phyloP scores from a whole-genome alignment of 2,113 vertebrate species.

The Gopherus flavomarginatus region DNA sequence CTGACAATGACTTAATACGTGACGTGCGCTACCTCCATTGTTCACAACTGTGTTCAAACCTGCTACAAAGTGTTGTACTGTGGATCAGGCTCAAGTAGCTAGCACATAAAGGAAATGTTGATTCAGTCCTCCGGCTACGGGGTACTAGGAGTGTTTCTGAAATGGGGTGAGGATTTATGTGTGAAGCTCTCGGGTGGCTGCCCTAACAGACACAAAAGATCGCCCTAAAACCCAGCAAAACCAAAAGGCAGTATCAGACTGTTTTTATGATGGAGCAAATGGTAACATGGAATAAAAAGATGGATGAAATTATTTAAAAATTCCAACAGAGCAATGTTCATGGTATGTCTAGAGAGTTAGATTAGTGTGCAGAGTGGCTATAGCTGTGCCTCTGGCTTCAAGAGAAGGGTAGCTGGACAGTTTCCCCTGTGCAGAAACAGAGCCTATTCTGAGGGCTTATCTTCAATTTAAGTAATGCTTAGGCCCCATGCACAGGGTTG shows the following conservation, averaged over 20 bases:
- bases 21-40: background rate
- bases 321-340: background rate
- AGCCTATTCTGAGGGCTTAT: no score
- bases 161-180: background rate
- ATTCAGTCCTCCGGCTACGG: background rate
- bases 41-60: background rate
- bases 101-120: background rate
- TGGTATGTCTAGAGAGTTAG: background rate
- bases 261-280: background rate
- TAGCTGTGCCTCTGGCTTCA: no score
- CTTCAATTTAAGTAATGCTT: background rate
- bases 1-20: background rate
- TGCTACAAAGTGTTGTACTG: background rate
- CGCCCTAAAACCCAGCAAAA: background rate
- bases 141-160: background rate
- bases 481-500: rapidly evolving
- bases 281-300: background rate
- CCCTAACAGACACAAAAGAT: background rate
- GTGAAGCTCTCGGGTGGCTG: background rate
- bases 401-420: background rate
- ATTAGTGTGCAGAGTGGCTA: no score
- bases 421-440: background rate
- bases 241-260: background rate
- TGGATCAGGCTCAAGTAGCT: background rate
- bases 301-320: background rate